Conservation (phyloP, 2,888 invertebrate genomes). For the Elmis aenea region DNA sequence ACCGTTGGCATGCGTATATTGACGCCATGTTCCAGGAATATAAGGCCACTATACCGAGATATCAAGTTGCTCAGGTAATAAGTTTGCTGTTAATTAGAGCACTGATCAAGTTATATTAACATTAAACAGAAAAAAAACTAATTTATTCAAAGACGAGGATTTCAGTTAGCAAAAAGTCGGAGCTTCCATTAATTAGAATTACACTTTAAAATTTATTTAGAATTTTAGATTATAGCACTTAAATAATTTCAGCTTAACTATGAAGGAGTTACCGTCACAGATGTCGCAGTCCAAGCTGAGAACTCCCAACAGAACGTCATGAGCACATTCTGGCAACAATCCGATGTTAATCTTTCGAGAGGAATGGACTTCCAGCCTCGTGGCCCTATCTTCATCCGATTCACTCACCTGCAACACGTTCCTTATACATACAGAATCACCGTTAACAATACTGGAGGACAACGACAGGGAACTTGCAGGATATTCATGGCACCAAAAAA, state of each 20-base stretch:
- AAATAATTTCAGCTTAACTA: slow-evolving; percentile 57
- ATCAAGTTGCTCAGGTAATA: slow-evolving; percentile 54
- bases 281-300: slow-evolving; percentile 51
- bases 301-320: slow-evolving; percentile 56
- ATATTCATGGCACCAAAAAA: slow-evolving; percentile 65
- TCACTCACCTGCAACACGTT: slow-evolving; percentile 74
- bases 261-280: slow-evolving; percentile 58
- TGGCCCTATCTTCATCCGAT: slow-evolving; percentile 66
- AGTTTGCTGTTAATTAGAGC: neutral
- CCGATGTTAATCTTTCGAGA: slow-evolving; percentile 69
- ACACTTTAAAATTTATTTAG: no score
- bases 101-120: no score
- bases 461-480: slow-evolving; percentile 59
- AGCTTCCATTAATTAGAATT: no score
- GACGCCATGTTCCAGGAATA: slow-evolving; percentile 73
- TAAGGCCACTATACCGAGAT: slow-evolving; percentile 66
- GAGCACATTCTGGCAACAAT: slow-evolving; percentile 74
- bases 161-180: neutral
- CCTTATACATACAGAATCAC: slow-evolving; percentile 59
- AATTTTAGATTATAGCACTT: no score
- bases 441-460: slow-evolving; percentile 45
- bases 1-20: slow-evolving; percentile 77
- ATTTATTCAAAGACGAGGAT: neutral
- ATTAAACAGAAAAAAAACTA: no score
- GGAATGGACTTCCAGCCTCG: slow-evolving; percentile 80